Conservation (phyloP, 2,797 vertebrate genomes). For the Hippopotamyrus pictus region DNA sequence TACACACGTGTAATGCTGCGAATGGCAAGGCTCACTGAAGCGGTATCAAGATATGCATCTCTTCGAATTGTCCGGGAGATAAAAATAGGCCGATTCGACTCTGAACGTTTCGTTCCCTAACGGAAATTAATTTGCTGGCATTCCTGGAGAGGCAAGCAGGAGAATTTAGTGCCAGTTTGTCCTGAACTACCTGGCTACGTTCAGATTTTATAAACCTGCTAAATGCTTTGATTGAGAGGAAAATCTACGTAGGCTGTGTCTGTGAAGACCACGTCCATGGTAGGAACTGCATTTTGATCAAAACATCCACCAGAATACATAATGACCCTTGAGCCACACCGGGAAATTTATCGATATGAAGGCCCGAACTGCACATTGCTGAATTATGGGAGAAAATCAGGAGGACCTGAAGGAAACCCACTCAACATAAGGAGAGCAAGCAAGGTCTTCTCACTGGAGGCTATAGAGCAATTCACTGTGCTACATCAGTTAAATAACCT, state of each 20-base stretch:
- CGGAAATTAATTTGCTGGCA: background rate
- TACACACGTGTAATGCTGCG: slow-evolving; percentile 13
- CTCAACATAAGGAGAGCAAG: background rate
- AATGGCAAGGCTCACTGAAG: background rate
- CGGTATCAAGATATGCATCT: background rate
- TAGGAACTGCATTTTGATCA: background rate
- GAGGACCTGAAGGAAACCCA: background rate
- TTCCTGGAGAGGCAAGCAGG: background rate
- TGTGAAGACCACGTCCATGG: background rate
- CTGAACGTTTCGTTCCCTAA: background rate
- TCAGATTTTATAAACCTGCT: background rate
- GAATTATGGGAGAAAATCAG: background rate
- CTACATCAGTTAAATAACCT: background rate
- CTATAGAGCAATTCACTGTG: background rate
- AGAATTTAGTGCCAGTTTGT: background rate
- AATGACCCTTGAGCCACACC: background rate
- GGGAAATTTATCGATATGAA: background rate
- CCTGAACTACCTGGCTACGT: background rate
- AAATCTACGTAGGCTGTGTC: background rate
- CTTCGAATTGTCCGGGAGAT: background rate
- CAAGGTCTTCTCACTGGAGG: background rate
- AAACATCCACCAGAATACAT: background rate
- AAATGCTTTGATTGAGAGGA: background rate
- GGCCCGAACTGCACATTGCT: background rate
- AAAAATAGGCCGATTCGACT: background rate